Base-by-base conservation (phyloP, 2,797 vertebrate genomes). In the Sebastes elongatus region DNA sequence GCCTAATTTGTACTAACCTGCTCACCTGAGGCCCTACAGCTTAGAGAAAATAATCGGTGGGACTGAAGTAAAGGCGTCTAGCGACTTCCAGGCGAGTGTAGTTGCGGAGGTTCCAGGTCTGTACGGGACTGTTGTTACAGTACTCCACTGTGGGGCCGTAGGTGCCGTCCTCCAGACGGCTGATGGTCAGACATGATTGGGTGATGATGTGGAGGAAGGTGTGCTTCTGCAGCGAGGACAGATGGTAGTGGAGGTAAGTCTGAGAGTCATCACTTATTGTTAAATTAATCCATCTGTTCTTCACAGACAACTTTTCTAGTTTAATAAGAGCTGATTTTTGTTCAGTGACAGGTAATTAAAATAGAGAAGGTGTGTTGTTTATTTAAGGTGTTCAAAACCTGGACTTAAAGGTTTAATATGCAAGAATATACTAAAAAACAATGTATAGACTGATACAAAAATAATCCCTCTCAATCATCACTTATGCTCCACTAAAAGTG, bases 111-210 rank as follows among this genome's bases (percentile, higher is more conserved):
- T 80, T 91, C 98, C 98, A 99, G 63, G 81, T 88, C 89, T 99
- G 97, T 66, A 93, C 60, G 53, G 95, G 90, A 74, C 94, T 97
- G 88, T 95, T 92, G 68, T 96, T 90, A 94, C 98, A 99, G 74
- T 94, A 92, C 95, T 99, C 97, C 96, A 97, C 96, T 0, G 96
- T 96, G 83, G 97, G 97, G 63, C 97, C 96, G 1, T 86, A 96
- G 52, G 93, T 96, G 83, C 96, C 97, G 53, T 97, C 97, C 88
- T 96, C 96, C 87, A 97, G 90, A 81, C 94, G 96, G 93, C 96
- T 94, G 93, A 98, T 90, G 82, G 97, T 98, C 94, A 99, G 96
- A 95, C 98, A 99, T 68, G 96, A 97, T 88, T 98, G 97, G 57
- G 97, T 99, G 95, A 96, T 96, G 93, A 97, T 89, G 87, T 99